Percentiles rank a stretch among this genome's conserved stretches.
These are phyloP conservation scores for Pogonus chalceus DNA, from an alignment of 1,140 invertebrate species.

Conservation along the genomic window DNA sequence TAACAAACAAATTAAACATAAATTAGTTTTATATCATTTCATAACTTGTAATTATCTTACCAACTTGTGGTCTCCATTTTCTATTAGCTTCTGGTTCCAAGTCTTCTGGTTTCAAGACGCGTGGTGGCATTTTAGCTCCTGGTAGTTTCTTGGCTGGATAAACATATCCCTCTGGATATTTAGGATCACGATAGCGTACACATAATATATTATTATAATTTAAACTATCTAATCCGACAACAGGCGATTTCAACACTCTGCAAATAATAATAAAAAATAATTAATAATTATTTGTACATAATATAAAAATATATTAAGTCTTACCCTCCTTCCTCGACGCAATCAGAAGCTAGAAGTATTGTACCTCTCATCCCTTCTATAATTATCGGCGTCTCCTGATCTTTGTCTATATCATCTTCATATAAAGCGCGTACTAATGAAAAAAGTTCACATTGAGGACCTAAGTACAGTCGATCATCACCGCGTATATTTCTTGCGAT, in stretches of 20 bases:
- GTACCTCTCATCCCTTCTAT: constrained; percentile 66
- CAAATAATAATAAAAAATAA: not conserved
- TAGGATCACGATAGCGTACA: constrained; percentile 70
- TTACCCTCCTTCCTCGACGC: constrained; percentile 53
- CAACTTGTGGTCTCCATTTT: constrained; percentile 62
- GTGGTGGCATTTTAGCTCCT: constrained; percentile 56
- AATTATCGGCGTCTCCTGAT: constrained; percentile 41
- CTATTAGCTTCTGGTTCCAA: constrained; percentile 54
- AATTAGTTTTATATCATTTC: no score
- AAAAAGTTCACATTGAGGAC: constrained; percentile 54
- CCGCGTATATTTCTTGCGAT: constrained; percentile 62
- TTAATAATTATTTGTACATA: not conserved
- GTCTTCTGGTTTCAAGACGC: constrained; percentile 72
- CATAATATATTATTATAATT: constrained; percentile 51
- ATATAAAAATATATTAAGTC: constrained; percentile 22
- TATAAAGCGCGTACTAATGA: constrained; percentile 62
- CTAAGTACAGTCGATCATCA: constrained; percentile 71
- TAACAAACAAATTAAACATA: not conserved
- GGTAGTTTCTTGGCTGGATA: constrained; percentile 67
- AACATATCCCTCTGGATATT: constrained; percentile 61
- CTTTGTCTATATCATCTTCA: constrained; percentile 38
- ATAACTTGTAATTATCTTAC: no score
- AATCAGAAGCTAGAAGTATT: constrained; percentile 58
- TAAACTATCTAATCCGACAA: constrained; percentile 51
- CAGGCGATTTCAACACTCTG: constrained; percentile 57